These are phyloP conservation scores for Epinotia nisella DNA, from an alignment of 2,888 invertebrate species.

Conservation along the genomic window DNA sequence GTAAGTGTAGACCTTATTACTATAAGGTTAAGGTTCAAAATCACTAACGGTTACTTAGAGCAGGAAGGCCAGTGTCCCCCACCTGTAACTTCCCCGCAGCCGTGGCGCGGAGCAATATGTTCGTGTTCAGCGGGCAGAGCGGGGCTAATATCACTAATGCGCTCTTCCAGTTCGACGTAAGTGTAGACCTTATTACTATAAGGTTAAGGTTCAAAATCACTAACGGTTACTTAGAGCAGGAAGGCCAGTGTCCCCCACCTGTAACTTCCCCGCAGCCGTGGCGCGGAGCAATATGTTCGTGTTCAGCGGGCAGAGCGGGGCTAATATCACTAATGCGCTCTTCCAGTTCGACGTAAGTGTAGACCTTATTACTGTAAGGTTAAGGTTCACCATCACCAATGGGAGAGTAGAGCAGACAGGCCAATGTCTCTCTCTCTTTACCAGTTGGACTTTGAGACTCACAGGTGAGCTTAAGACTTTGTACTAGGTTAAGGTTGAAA, in stretches of 20 bases:
- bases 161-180: conserved; percentile 93
- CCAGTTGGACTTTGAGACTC: too few species aligned
- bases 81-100: conserved; percentile 98
- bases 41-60: conserved; percentile 92
- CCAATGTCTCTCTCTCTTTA: too few species aligned
- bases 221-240: conserved; percentile 95
- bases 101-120: conserved; percentile 96
- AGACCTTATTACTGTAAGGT: conserved; percentile 69
- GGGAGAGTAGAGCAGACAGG: conserved; percentile 92
- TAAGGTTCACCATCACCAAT: conserved; percentile 84
- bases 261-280: conserved; percentile 97
- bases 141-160: conserved; percentile 98
- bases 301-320: conserved; percentile 98
- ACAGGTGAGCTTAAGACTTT: too few species aligned
- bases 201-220: conserved; percentile 64
- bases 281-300: conserved; percentile 97
- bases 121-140: conserved; percentile 98
- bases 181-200: not conserved
- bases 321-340: conserved; percentile 97
- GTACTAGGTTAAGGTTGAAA: too few species aligned
- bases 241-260: conserved; percentile 96
- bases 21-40: conserved; percentile 62
- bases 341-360: conserved; percentile 94
- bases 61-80: conserved; percentile 96
- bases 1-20: conserved; percentile 75